These are phyloP conservation scores for Drosophila ananassae DNA, from an alignment of 1,140 invertebrate genomes.

Conservation along the genomic window DNA sequence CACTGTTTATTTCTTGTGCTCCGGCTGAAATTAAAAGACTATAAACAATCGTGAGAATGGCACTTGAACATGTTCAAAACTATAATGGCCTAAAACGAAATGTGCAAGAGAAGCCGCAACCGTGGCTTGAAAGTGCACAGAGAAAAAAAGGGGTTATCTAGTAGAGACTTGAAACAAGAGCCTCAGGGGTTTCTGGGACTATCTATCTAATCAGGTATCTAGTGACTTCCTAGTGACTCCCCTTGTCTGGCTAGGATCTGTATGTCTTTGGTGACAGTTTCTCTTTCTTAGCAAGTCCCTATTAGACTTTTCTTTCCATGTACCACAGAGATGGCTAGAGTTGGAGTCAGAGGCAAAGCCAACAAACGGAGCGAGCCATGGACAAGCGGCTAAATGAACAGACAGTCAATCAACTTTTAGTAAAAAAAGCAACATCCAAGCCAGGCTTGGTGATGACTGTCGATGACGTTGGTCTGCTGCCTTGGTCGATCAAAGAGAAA, in stretches of 20 bases:
- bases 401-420: slow-evolving; percentile 82
- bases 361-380: slow-evolving; percentile 71
- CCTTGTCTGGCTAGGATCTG: no score
- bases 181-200: no score
- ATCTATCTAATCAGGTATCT: no score
- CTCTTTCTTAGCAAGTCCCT: no score
- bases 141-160: not conserved
- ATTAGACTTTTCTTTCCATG: slow-evolving; percentile 9
- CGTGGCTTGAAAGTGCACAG: slow-evolving; percentile 16
- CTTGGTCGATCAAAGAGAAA: slow-evolving; percentile 61
- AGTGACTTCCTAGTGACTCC: no score
- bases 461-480: slow-evolving; percentile 48
- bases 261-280: no score
- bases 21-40: slow-evolving; percentile 80
- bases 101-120: slow-evolving; percentile 63
- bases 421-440: slow-evolving; percentile 60
- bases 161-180: no score
- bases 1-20: slow-evolving; percentile 78
- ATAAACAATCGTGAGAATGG: slow-evolving; percentile 83
- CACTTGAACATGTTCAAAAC: slow-evolving; percentile 82
- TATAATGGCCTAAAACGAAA: slow-evolving; percentile 82
- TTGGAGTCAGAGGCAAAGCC: slow-evolving; percentile 45
- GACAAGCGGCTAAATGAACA: slow-evolving; percentile 78
- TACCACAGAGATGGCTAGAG: slow-evolving; percentile 18
- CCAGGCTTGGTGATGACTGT: slow-evolving; percentile 27